Conservation (phyloP, 2,113 vertebrate genomes). For the Progne subis region DNA sequence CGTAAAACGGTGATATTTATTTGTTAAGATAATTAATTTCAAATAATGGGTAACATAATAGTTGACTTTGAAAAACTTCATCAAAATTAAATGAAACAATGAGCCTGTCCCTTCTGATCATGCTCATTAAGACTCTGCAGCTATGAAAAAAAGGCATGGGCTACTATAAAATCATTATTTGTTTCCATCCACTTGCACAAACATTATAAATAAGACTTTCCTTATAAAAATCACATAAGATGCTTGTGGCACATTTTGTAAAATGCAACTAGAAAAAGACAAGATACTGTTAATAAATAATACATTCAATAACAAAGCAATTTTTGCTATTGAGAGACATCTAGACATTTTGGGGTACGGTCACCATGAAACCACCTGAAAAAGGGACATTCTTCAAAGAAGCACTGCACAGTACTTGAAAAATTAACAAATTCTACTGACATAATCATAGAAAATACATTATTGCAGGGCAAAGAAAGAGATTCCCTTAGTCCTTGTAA, state of each 20-base stretch:
- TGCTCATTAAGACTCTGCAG: conserved; percentile 20
- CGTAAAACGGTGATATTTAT: conserved; percentile 62
- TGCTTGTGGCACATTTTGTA: conserved; percentile 37
- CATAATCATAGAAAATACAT: conserved; percentile 35
- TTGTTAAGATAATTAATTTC: conserved; percentile 35
- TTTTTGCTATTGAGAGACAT: conserved; percentile 42
- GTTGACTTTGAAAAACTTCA: conserved; percentile 19
- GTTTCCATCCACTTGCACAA: conserved; percentile 4
- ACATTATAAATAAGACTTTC: conserved; percentile 46
- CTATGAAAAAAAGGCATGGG: conserved; percentile 38
- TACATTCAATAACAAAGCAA: conserved; percentile 52
- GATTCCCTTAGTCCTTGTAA: conserved; percentile 27
- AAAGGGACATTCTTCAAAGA: conserved; percentile 26
- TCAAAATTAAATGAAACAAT: conserved; percentile 38
- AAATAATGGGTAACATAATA: conserved; percentile 49
- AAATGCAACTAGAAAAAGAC: conserved; percentile 58
- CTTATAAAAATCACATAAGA: conserved; percentile 56
- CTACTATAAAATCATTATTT: conserved; percentile 48
- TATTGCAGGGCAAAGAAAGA: conserved; percentile 51
- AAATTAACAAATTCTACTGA: conserved; percentile 23
- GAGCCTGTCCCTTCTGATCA: conserved; percentile 16
- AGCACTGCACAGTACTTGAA: conserved; percentile 14
- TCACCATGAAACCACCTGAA: conserved; percentile 41
- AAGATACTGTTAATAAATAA: conserved; percentile 30
- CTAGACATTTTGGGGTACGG: conserved; percentile 22